phyloP scores from a whole-genome alignment of 2,888 invertebrate genomes.

The Idaea aversata region DNA sequence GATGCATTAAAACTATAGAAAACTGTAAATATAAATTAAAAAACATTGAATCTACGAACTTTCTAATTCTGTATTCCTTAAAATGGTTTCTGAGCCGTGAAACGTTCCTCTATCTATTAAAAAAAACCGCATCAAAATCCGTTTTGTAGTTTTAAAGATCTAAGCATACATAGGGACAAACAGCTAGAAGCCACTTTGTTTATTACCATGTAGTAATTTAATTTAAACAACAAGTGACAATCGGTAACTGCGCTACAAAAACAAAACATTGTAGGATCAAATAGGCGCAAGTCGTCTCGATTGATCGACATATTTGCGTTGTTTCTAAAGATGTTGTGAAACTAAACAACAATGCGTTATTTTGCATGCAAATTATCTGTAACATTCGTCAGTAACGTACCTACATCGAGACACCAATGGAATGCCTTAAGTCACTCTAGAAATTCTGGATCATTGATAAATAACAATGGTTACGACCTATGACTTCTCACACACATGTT shows the following conservation, averaged over 20 bases:
- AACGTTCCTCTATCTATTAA: too few relatives aligned
- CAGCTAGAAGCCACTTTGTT: too few relatives aligned
- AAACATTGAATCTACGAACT: too few relatives aligned
- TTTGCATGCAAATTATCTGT: slow-evolving; percentile 55
- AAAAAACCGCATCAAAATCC: too few relatives aligned
- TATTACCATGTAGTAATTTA: too few relatives aligned
- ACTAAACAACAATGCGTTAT: slow-evolving; percentile 47
- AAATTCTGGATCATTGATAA: slow-evolving; percentile 39
- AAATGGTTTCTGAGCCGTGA: too few relatives aligned
- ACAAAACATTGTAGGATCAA: slow-evolving; percentile 27
- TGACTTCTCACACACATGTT: slow-evolving; percentile 18
- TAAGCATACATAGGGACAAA: too few relatives aligned
- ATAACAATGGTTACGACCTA: slow-evolving; percentile 25
- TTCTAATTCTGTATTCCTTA: too few relatives aligned
- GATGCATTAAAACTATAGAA: too few relatives aligned
- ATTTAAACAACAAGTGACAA: background rate
- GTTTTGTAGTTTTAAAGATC: too few relatives aligned
- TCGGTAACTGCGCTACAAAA: slow-evolving; percentile 23
- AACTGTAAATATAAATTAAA: too few relatives aligned
- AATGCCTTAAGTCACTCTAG: slow-evolving; percentile 26
- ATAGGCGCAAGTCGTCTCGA: slow-evolving; percentile 30
- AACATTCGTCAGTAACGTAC: slow-evolving; percentile 39
- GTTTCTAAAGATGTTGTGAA: slow-evolving; percentile 47
- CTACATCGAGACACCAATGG: slow-evolving; percentile 38
- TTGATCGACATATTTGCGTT: slow-evolving; percentile 32